Evolutionary conservation across 1,140 invertebrate species (phyloP).

Genomic region (Trichonephila inaurata): DNA sequence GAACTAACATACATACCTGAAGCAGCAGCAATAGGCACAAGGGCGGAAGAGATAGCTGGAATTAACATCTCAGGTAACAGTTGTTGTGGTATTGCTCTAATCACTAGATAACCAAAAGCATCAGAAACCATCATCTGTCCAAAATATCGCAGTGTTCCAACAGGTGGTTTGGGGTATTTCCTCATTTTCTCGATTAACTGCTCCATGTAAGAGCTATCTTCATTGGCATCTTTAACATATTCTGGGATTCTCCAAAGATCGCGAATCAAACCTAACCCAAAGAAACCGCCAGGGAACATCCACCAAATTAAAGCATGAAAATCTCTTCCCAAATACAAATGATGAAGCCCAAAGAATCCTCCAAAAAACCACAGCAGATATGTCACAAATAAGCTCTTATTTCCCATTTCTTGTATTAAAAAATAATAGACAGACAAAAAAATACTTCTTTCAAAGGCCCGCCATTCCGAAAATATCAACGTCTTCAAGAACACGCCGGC

Average conservation of each 20-base stretch:
- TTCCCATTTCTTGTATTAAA: constrained; percentile 24
- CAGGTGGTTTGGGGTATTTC: constrained; percentile 87
- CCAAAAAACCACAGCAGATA: constrained; percentile 93
- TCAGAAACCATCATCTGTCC: constrained; percentile 89
- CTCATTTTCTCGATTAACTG: constrained; percentile 85
- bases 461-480: not conserved
- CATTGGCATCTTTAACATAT: constrained; percentile 93
- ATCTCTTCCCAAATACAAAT: constrained; percentile 93
- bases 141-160: constrained; percentile 88
- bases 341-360: constrained; percentile 93
- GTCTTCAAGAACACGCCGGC: not conserved
- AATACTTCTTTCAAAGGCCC: constrained; percentile 33
- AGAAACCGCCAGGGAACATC: constrained; percentile 91
- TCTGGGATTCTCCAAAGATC: constrained; percentile 92
- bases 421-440: not conserved
- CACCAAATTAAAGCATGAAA: constrained; percentile 95
- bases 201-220: constrained; percentile 86
- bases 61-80: constrained; percentile 60
- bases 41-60: not conserved
- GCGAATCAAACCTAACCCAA: constrained; percentile 91
- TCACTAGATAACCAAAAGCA: constrained; percentile 88
- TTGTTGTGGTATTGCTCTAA: constrained; percentile 88
- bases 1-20: constrained; percentile 62
- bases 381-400: constrained; percentile 87
- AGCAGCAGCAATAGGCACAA: constrained; percentile 68